phyloP scores from a whole-genome alignment of 2,888 invertebrate species.

The Gryllus longicercus region DNA sequence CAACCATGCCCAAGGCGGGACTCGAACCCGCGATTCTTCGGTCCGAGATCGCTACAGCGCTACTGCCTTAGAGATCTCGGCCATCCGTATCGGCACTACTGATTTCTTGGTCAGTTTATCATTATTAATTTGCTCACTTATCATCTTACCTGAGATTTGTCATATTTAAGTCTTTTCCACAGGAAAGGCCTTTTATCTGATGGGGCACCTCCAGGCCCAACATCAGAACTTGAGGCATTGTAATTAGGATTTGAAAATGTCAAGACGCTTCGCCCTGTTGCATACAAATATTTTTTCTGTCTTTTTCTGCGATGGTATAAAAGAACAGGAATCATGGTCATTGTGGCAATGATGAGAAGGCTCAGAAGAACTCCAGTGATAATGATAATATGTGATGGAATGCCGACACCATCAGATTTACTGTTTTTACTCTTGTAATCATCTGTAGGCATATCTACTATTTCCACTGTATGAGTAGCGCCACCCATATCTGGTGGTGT shows the following conservation, averaged over 20 bases:
- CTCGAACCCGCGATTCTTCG: too few species aligned
- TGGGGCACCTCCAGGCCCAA: conserved; percentile 45
- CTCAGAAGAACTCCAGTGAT: conserved; percentile 28
- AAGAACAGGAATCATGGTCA: conserved; percentile 40
- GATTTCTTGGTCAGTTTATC: too few species aligned
- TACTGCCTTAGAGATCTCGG: too few species aligned
- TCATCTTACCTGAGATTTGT: conserved; percentile 64
- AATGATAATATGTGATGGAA: conserved; percentile 30
- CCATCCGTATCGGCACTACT: too few species aligned
- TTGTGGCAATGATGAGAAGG: conserved; percentile 25
- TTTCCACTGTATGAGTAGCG: background rate
- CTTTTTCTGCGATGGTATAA: conserved; percentile 51
- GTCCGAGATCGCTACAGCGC: too few species aligned
- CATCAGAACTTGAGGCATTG: conserved; percentile 56
- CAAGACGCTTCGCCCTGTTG: conserved; percentile 64
- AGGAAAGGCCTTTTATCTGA: conserved; percentile 58
- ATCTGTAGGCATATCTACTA: background rate
- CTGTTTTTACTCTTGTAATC: background rate
- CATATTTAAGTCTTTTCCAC: conserved; percentile 75
- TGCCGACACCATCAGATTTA: conserved; percentile 11
- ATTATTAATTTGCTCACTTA: too few species aligned
- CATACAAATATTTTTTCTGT: conserved; percentile 54
- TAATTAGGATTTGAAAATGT: conserved; percentile 91
- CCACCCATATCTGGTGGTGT: background rate
- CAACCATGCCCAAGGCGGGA: too few species aligned